Evolutionary conservation across 2,113 vertebrate species (phyloP), one percentile per base, ranked within the genome.

Genomic region (Scomber japonicus): DNA sequence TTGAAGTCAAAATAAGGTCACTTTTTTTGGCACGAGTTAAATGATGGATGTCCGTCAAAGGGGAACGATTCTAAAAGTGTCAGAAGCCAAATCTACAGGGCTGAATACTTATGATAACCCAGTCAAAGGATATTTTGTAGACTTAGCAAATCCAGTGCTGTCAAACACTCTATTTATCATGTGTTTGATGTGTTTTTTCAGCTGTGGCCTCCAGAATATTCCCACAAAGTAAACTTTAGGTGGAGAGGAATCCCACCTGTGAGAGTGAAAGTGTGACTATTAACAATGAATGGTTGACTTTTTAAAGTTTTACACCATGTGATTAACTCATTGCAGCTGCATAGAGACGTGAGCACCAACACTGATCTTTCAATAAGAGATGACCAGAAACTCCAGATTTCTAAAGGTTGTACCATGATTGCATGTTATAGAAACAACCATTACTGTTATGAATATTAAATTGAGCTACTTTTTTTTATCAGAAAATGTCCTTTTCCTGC

Each of bases 181-280:
- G 11, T 24, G 53, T 81, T 78, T 68, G 81, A 87, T 72, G 79
- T 94, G 93, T 94, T 94, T 89, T 93, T 75, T 82, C 92, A 94
- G 93, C 93, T 94, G 94, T 16, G 80, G 87, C 83, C 84, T 74
- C 55, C 54, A 51, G 82, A 92, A 87, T 74, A 75, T 89, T 84
- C 80, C 65, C 79, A 75, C 89, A 89, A 88, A 91, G 88, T 88
- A 81, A 85, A 86, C 86, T 75, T 59, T 44, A 30, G 80, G 73
- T 56, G 74, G n/a, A 80, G 92, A 90, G 71, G 72, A 79, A 81
- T 90, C 86, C 81, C 92, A 94, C 91, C 92, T 94, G 91, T 84
- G 88, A 83, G 82, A 82, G 80, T 17, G 76, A 85, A 84, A 78
- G 74, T 71, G 76, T 67, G 70, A 49, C 62, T 10, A 6, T 68